Conservation (phyloP, 1,140 invertebrate species). For the Caenorhabditis brenneri region DNA sequence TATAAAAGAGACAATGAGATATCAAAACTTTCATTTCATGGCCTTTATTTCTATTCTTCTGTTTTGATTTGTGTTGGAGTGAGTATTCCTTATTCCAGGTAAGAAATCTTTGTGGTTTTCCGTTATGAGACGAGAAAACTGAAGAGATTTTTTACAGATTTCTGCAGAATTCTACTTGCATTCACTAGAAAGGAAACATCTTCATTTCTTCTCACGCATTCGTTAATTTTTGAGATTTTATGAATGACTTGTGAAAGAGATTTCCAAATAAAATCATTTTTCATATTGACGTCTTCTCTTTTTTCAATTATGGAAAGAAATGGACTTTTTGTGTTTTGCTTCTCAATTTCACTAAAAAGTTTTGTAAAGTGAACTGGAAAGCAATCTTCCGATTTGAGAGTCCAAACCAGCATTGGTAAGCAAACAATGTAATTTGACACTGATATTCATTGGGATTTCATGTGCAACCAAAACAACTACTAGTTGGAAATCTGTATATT, state of each 20-base stretch:
- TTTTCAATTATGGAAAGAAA: background rate
- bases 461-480: background rate
- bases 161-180: background rate
- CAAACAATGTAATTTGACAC: conserved; percentile 41
- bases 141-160: conserved; percentile 39
- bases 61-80: background rate
- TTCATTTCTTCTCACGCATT: background rate
- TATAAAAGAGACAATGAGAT: conserved; percentile 6
- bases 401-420: background rate
- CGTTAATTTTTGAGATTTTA: conserved; percentile 23
- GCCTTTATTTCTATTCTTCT: background rate
- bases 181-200: background rate
- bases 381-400: background rate
- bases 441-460: conserved; percentile 25
- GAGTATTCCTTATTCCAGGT: no score
- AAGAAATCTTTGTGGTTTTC: conserved; percentile 41
- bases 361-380: background rate
- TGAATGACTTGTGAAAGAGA: background rate
- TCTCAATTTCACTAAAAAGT: background rate
- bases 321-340: background rate
- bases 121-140: conserved; percentile 9
- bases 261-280: background rate
- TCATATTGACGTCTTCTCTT: background rate
- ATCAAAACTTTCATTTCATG: background rate
- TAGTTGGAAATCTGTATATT: background rate